phyloP scores from a whole-genome alignment of 1,140 invertebrate species.

The Sitophilus oryzae region DNA sequence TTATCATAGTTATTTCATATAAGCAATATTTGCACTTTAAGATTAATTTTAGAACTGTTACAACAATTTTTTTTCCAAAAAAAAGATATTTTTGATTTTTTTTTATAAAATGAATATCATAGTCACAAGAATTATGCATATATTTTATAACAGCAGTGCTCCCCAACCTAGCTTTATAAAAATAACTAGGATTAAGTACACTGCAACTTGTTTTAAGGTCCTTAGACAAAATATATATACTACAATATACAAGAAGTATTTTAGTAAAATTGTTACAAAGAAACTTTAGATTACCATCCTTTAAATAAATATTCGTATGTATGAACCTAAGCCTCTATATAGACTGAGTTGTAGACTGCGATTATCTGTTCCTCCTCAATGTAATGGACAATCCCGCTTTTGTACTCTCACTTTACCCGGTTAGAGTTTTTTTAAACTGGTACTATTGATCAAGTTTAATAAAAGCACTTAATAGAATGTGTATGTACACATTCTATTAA shows the following conservation, averaged over 20 bases:
- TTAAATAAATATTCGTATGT: background rate
- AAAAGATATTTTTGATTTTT: too few species aligned
- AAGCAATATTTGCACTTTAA: too few species aligned
- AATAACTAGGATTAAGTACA: background rate
- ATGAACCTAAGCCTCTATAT: background rate
- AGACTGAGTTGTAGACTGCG: slow-evolving; percentile 5
- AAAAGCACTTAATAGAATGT: too few species aligned
- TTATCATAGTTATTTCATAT: too few species aligned
- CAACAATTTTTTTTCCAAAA: too few species aligned
- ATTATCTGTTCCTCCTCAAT: background rate
- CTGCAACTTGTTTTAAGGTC: background rate
- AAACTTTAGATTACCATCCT: background rate
- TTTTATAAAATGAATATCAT: too few species aligned
- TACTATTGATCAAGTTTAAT: too few species aligned
- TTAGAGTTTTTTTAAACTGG: too few species aligned
- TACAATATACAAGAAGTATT: background rate
- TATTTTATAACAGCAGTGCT: background rate
- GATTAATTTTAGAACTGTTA: too few species aligned
- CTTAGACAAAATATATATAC: background rate
- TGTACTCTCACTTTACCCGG: too few species aligned
- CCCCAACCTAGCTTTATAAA: background rate
- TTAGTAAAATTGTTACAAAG: slow-evolving; percentile 4
- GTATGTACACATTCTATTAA: too few species aligned
- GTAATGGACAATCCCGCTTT: slow-evolving; percentile 4
- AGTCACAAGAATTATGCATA: background rate